Conservation (phyloP, 1,140 invertebrate species). For the Anoplophora glabripennis region DNA sequence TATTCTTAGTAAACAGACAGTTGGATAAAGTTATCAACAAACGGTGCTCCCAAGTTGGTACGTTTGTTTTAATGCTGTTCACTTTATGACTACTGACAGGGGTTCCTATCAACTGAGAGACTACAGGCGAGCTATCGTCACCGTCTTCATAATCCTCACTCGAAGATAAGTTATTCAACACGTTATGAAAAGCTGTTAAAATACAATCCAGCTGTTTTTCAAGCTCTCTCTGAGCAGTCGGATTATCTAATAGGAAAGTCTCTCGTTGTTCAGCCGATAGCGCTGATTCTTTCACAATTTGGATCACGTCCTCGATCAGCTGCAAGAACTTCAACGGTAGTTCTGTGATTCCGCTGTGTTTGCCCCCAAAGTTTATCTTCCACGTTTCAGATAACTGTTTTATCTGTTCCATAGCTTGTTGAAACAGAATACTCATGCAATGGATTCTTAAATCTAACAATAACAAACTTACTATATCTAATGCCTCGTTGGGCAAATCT, state of each 20-base stretch:
- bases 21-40: conserved; percentile 86
- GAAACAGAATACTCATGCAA: conserved; percentile 81
- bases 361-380: conserved; percentile 79
- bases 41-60: conserved; percentile 71
- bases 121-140: conserved; percentile 53
- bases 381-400: conserved; percentile 84
- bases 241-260: conserved; percentile 62
- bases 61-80: conserved; percentile 33
- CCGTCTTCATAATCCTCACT: conserved; percentile 61
- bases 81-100: conserved; percentile 50
- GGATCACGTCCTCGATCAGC: conserved; percentile 78
- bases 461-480: conserved; percentile 79
- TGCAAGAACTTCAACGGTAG: conserved; percentile 83
- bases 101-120: conserved; percentile 64
- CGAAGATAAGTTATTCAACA: conserved; percentile 64
- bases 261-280: conserved; percentile 70
- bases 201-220: conserved; percentile 69
- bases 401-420: conserved; percentile 78
- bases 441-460: conserved; percentile 86
- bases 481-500: conserved; percentile 76
- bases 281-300: conserved; percentile 82
- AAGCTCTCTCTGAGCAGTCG: conserved; percentile 63
- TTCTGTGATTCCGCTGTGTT: conserved; percentile 77
- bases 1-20: conserved; percentile 77
- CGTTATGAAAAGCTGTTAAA: conserved; percentile 63